Conservation (phyloP, 2,797 vertebrate genomes). For the Rhinogobio ventralis region DNA sequence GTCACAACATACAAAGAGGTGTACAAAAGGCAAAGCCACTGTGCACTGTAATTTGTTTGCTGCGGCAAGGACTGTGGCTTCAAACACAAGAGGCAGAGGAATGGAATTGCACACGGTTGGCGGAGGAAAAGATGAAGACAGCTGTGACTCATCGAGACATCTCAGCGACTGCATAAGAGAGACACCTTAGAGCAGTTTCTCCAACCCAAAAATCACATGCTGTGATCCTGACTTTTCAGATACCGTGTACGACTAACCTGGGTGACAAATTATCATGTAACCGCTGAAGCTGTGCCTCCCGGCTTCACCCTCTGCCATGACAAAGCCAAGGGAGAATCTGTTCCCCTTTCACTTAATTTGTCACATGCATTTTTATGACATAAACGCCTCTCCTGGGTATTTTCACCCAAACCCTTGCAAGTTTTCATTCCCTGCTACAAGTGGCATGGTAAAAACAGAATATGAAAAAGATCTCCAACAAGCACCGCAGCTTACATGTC, state of each 20-base stretch:
- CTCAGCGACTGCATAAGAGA: constrained; percentile 1
- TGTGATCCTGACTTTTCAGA: constrained; percentile 25
- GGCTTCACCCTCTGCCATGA: constrained; percentile 16
- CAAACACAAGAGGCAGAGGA: constrained; percentile 6
- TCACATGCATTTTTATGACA: constrained; percentile 34
- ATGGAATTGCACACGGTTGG: neutral
- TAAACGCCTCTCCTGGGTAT: constrained; percentile 5
- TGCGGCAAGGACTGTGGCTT: constrained; percentile 5
- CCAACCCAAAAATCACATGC: constrained; percentile 16
- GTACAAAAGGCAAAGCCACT: constrained; percentile 13
- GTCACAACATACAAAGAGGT: neutral
- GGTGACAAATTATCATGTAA: constrained; percentile 23
- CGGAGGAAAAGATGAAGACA: constrained; percentile 20
- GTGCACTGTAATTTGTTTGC: constrained; percentile 20
- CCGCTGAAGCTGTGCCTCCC: neutral
- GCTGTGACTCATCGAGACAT: constrained; percentile 40
- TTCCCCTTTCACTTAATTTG: constrained; percentile 33
- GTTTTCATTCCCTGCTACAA: constrained; percentile 31
- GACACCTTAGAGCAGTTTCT: constrained; percentile 19
- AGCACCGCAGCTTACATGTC: neutral
- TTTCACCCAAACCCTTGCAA: neutral
- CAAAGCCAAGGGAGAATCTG: constrained; percentile 20
- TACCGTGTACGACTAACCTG: neutral
- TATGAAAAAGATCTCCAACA: neutral
- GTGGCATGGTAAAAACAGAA: neutral